These are phyloP conservation scores for Gadopsis marmoratus DNA, from an alignment of 2,797 vertebrate species.

Conservation along the genomic window DNA sequence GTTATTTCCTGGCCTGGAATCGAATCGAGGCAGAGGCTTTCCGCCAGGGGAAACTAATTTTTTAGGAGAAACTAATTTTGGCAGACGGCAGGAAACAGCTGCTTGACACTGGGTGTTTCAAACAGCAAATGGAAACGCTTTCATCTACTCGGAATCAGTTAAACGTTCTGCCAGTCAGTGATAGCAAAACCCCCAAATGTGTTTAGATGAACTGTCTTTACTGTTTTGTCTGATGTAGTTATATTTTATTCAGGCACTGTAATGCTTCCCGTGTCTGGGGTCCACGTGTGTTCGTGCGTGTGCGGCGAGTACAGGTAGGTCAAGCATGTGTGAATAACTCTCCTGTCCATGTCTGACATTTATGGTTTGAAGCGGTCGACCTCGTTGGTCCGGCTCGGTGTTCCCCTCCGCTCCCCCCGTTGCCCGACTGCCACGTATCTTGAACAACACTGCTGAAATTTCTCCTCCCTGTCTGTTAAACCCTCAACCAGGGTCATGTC, in stretches of 20 bases:
- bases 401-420: not conserved
- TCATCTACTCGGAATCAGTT: constrained; percentile 27
- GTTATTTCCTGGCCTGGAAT: constrained; percentile 24
- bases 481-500: constrained; percentile 44
- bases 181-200: not conserved
- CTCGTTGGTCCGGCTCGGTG: not conserved
- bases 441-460: constrained; percentile 27
- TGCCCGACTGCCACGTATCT: not conserved
- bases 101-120: constrained; percentile 30
- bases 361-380: not conserved
- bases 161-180: constrained; percentile 23
- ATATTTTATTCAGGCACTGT: not conserved
- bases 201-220: not conserved
- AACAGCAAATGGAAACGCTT: constrained; percentile 28
- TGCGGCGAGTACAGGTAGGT: not conserved
- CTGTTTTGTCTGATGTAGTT: not conserved
- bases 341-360: constrained; percentile 1
- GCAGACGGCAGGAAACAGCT: constrained; percentile 44
- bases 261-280: not conserved
- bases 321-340: not conserved
- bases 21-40: constrained; percentile 26
- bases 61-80: constrained; percentile 36
- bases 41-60: constrained; percentile 11
- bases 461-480: constrained; percentile 24
- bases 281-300: not conserved